Evolutionary conservation across 1,140 invertebrate species (phyloP), one percentile per base, ranked within the genome.

Genomic region (Solenopsis fugax): DNA sequence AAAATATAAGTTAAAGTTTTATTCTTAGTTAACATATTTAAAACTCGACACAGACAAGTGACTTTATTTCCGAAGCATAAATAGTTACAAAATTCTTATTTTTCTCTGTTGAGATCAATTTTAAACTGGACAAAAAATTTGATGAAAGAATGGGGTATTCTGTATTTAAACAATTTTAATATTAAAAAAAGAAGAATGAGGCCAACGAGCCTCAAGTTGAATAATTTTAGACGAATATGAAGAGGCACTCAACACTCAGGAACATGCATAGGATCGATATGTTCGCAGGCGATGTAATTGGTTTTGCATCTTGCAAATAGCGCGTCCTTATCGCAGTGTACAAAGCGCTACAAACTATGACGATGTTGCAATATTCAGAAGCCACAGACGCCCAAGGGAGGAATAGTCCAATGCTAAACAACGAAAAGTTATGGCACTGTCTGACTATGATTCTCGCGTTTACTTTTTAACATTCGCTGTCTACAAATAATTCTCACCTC

Each of bases 351-450:
- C 65, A 81, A 72, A 85, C n/a, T 60, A 60, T 18, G 3, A 2
- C 56, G 54, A 37, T 24, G 71, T 60, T 76, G 72, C 41, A 77
- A 85, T 85, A 77, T 85, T 85, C 81, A 85, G 56, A 37, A 62
- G 56, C 37, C 48, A 75, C 41, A 3, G 45, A 18, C 37, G 34
- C 50, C 50, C 37, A 45, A 52, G 80, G 58, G 56, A 85, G 29
- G 13, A 54, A 60, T 62, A 77, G 21, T 85, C 56, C 65, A 41
- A 60, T n/a, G 41, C 24, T 62, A 76, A 76, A 85, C 54, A 48
- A 62, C 18, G 45, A 62, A 64, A 62, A 85, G 71, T 76, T 75
- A 76, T 18, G 13, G 13, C 29, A 69, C 16, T 37, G 34, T 71
- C 13, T 21, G 0, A 9, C 6, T 50, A 58, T 71, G 37, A 72